phyloP scores from a whole-genome alignment of 53 echinoderm and acorn worm genomes.

The Mesocentrotus franciscanus region DNA sequence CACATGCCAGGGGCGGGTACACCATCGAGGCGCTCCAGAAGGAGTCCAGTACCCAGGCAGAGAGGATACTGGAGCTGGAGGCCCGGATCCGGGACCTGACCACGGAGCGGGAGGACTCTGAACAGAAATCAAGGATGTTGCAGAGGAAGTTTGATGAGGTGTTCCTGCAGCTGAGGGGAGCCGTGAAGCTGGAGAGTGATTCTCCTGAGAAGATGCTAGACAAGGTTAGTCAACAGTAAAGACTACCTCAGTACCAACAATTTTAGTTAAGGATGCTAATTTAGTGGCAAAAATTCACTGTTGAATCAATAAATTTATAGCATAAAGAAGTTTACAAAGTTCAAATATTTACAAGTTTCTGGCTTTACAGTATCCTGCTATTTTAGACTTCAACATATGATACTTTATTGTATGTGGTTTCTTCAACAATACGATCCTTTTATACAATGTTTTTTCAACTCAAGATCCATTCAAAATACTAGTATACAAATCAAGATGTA shows the following conservation, averaged over 20 bases:
- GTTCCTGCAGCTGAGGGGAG: constrained; percentile 82
- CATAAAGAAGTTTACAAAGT: too few relatives aligned
- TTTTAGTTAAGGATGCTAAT: too few relatives aligned
- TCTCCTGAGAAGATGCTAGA: constrained; percentile 79
- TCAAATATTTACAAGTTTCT: too few relatives aligned
- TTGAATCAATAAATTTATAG: too few relatives aligned
- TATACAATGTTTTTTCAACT: background rate
- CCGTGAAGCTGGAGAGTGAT: constrained; percentile 71
- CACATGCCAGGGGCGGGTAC: constrained; percentile 82
- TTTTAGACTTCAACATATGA: too few relatives aligned
- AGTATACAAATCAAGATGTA: background rate
- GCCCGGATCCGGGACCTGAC: constrained; percentile 81
- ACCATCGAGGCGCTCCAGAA: constrained; percentile 87
- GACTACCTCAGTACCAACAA: background rate
- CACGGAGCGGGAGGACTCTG: constrained; percentile 82
- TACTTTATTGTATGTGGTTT: too few relatives aligned
- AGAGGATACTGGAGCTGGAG: constrained; percentile 92
- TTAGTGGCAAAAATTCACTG: too few relatives aligned
- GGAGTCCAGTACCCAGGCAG: constrained; percentile 81
- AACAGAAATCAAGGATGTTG: constrained; percentile 73
- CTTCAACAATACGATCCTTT: too few relatives aligned
- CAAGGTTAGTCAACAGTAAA: constrained; percentile 71
- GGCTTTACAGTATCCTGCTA: too few relatives aligned
- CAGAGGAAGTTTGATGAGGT: constrained; percentile 86
- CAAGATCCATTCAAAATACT: background rate